Conservation (phyloP, 2,888 invertebrate genomes). For the Ischnura elegans region DNA sequence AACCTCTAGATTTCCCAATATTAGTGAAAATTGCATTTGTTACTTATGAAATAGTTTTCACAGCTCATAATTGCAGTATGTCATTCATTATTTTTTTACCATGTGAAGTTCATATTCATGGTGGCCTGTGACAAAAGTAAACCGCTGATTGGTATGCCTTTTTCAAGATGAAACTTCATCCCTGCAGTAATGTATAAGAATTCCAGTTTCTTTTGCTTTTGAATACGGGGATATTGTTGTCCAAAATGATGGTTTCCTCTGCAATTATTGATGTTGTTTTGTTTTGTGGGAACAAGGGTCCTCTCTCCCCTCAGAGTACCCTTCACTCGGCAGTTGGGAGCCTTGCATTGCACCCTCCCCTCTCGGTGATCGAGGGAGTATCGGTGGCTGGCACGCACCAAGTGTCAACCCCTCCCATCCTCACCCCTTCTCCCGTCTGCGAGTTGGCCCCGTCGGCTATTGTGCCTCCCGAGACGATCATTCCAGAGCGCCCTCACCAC, state of each 20-base stretch:
- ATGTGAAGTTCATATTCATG: background rate
- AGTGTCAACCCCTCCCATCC: constrained; percentile 70
- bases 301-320: constrained; percentile 78
- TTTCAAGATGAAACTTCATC: background rate
- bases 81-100: background rate
- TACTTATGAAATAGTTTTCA: background rate
- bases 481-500: constrained; percentile 55
- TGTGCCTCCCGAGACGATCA: background rate
- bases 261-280: background rate
- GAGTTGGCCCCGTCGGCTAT: background rate
- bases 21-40: background rate
- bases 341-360: constrained; percentile 28
- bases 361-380: constrained; percentile 71
- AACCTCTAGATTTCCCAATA: background rate
- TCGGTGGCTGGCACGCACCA: constrained; percentile 70
- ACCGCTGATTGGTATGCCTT: background rate
- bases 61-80: background rate
- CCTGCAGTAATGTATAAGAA: background rate
- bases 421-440: constrained; percentile 40
- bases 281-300: constrained; percentile 74
- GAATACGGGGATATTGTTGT: background rate
- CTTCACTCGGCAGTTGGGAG: constrained; percentile 73
- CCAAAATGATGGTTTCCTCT: background rate
- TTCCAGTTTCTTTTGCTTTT: background rate
- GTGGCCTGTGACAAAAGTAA: background rate